Percentiles rank a stretch among this genome's conserved stretches.
Evolutionary conservation across 2,797 vertebrate species (phyloP).

Genomic region (Capromys pilorides): DNA sequence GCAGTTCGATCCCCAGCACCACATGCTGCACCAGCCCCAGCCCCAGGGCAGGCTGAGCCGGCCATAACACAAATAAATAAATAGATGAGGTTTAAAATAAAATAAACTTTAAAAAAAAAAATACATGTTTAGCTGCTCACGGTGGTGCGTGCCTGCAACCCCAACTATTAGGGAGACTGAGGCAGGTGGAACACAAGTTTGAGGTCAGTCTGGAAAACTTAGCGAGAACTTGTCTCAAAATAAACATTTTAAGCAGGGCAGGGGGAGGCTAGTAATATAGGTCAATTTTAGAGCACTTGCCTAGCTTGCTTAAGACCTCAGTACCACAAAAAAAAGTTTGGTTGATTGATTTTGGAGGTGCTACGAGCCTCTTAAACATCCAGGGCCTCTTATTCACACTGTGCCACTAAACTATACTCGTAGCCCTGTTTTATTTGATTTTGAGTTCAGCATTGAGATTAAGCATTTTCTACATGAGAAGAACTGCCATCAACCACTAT

Average conservation of each 20-base stretch:
- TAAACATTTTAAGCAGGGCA: not conserved
- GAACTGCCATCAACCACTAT: not conserved
- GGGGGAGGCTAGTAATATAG: not conserved
- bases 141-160: not conserved
- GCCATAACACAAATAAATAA: too few relatives aligned
- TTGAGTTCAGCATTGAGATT: not conserved
- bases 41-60: too few relatives aligned
- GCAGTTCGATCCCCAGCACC: too few relatives aligned
- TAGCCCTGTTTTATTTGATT: not conserved
- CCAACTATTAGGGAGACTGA: not conserved
- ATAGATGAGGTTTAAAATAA: too few relatives aligned
- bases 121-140: not conserved
- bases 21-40: too few relatives aligned
- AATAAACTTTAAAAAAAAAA: too few relatives aligned
- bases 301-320: not conserved
- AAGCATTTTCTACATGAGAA: constrained; percentile 4
- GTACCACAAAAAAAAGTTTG: not conserved
- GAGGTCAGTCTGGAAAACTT: not conserved
- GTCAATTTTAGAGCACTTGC: not conserved
- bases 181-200: not conserved
- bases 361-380: not conserved
- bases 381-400: too few relatives aligned
- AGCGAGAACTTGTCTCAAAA: not conserved
- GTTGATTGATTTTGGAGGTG: not conserved
- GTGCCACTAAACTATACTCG: not conserved